These are phyloP conservation scores for Elymnias hypermnestra DNA, from an alignment of 1,140 invertebrate species.

Conservation along the genomic window DNA sequence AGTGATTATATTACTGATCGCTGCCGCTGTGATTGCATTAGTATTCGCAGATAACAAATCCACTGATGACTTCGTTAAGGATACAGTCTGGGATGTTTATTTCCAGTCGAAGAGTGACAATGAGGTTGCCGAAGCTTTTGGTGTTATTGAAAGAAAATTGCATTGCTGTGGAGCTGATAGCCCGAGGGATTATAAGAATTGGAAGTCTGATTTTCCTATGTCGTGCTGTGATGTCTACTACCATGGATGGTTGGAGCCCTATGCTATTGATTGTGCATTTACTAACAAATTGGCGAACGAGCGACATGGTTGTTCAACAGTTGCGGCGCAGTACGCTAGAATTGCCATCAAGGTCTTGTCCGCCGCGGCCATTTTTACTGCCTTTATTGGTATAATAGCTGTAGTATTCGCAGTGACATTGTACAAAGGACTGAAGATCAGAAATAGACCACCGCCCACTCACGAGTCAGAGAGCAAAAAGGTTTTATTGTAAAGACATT, in stretches of 20 bases:
- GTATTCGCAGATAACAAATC: slow-evolving; percentile 46
- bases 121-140: slow-evolving; percentile 39
- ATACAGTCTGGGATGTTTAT: slow-evolving; percentile 62
- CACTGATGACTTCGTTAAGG: slow-evolving; percentile 54
- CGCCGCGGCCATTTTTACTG: slow-evolving; percentile 39
- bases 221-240: slow-evolving; percentile 61
- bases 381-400: slow-evolving; percentile 37
- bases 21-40: slow-evolving; percentile 39
- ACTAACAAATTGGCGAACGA: slow-evolving; percentile 62
- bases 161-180: slow-evolving; percentile 60
- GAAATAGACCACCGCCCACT: slow-evolving; percentile 24
- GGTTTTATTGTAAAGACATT: slow-evolving; percentile 53
- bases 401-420: slow-evolving; percentile 34
- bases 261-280: slow-evolving; percentile 53
- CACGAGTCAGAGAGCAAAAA: slow-evolving; percentile 60
- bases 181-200: slow-evolving; percentile 59
- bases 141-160: slow-evolving; percentile 46
- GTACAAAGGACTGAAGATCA: slow-evolving; percentile 33
- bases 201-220: slow-evolving; percentile 49
- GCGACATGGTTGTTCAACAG: slow-evolving; percentile 52
- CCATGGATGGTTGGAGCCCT: slow-evolving; percentile 51
- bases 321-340: slow-evolving; percentile 49
- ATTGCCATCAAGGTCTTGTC: slow-evolving; percentile 50
- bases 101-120: slow-evolving; percentile 43
- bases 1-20: slow-evolving; percentile 35